A percentile compares a stretch with the other conserved stretches of the same genome.
Conservation (phyloP, 2,113 vertebrate species). For the Urocolius indicus region DNA sequence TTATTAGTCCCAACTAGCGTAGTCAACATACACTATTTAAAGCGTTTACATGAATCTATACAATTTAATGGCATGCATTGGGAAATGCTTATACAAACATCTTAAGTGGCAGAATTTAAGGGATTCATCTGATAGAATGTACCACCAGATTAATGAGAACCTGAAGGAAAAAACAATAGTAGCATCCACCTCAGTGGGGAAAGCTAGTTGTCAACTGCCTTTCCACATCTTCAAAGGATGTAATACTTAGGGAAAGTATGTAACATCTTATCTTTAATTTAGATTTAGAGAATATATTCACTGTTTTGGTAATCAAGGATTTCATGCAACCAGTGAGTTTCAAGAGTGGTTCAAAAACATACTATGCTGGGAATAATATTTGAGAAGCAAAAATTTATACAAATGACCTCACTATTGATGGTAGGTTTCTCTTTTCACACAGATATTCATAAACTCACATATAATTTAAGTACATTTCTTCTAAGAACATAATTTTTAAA, state of each 20-base stretch:
- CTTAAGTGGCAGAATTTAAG: not conserved
- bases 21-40: not conserved
- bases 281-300: not conserved
- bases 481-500: not conserved
- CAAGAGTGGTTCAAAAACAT: not conserved
- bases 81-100: not conserved
- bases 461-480: not conserved
- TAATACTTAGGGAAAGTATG: not conserved
- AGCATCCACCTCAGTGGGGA: not conserved
- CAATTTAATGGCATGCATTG: not conserved
- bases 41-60: not conserved
- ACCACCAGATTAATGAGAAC: not conserved
- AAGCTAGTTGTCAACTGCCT: not conserved
- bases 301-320: not conserved
- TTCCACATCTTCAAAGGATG: not conserved
- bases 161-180: not conserved
- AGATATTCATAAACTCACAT: not conserved
- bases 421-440: not conserved
- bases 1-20: not conserved
- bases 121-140: not conserved
- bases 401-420: not conserved
- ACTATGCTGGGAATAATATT: not conserved
- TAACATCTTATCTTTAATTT: not conserved
- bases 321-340: not conserved
- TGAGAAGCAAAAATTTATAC: not conserved